A percentile compares a stretch with the other conserved stretches of the same genome.
Conservation (phyloP, 2,113 vertebrate species). For the Gasterosteus aculeatus region DNA sequence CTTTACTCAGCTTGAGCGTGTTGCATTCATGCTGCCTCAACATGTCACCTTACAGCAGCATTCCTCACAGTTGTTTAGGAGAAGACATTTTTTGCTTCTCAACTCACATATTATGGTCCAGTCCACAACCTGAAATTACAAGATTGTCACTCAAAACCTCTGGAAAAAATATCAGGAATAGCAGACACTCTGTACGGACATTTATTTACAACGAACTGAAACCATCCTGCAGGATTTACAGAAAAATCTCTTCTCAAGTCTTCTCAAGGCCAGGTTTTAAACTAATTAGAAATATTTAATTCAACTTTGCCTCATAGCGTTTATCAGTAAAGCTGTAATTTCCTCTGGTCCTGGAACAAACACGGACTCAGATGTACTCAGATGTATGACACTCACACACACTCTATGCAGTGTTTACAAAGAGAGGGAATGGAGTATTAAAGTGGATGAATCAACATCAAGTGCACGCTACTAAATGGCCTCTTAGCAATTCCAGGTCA, state of each 20-base stretch:
- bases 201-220: not conserved
- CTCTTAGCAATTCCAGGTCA: not conserved
- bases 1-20: not conserved
- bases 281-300: not conserved
- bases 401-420: conserved; percentile 1
- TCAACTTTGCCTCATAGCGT: not conserved
- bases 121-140: conserved; percentile 1
- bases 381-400: conserved; percentile 1
- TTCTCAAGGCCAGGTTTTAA: not conserved
- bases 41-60: not conserved
- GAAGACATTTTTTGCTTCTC: not conserved
- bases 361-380: conserved; percentile 9
- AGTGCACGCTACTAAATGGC: conserved; percentile 10
- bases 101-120: not conserved
- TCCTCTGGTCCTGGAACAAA: not conserved
- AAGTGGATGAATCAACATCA: conserved; percentile 1
- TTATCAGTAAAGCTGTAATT: not conserved
- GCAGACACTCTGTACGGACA: not conserved
- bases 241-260: not conserved
- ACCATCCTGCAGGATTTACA: not conserved
- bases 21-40: not conserved
- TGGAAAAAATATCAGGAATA: not conserved
- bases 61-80: not conserved
- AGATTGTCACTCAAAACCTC: not conserved
- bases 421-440: not conserved